Conservation (phyloP, 2,888 invertebrate species). For the Morpho helenor region DNA sequence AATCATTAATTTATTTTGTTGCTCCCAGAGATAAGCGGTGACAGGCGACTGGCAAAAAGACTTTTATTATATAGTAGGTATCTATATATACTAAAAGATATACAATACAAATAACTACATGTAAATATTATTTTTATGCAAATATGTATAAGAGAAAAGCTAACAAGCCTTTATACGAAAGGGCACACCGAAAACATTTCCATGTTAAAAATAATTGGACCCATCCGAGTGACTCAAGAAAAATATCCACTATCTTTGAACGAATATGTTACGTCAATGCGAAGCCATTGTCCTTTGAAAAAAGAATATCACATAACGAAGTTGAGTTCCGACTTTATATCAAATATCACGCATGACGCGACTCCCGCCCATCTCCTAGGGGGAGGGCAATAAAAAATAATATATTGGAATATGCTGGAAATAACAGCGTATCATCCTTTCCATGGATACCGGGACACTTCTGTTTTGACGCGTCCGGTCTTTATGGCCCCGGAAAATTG, state of each 20-base stretch:
- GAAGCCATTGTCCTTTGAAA: conserved; percentile 76
- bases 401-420: conserved; percentile 81
- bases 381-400: conserved; percentile 79
- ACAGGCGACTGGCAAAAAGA: no score
- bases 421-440: conserved; percentile 78
- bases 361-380: conserved; percentile 45
- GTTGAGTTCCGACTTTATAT: conserved; percentile 78
- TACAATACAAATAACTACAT: no score
- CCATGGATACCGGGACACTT: conserved; percentile 66
- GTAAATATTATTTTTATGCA: no score
- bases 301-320: conserved; percentile 72
- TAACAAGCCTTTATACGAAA: conserved; percentile 46
- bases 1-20: no score
- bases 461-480: conserved; percentile 69
- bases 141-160: not conserved
- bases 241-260: conserved; percentile 67
- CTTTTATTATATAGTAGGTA: no score
- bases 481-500: conserved; percentile 68
- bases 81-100: no score
- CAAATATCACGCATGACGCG: conserved; percentile 79
- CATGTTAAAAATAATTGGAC: conserved; percentile 72
- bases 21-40: no score
- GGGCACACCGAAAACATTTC: conserved; percentile 56
- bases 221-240: conserved; percentile 58
- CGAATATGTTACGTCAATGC: conserved; percentile 67